A percentile compares a stretch with the other conserved stretches of the same genome.
These are phyloP conservation scores for Pachyramphus minor DNA, from an alignment of 2,113 vertebrate species.

Conservation along the genomic window DNA sequence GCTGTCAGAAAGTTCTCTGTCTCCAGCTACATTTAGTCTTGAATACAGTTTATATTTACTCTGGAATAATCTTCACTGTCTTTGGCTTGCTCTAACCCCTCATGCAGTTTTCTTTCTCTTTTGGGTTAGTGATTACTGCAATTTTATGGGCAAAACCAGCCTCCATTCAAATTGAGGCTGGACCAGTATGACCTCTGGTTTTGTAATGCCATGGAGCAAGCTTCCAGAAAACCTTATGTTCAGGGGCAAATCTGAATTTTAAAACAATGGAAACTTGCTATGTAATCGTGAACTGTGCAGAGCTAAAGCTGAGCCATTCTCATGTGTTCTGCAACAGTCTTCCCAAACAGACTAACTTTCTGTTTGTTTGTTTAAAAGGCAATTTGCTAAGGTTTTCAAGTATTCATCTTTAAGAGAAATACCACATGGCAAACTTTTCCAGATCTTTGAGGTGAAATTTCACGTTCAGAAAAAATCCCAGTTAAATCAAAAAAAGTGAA, in stretches of 20 bases:
- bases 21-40: neutral
- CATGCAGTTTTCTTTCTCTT: neutral
- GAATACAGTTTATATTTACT: neutral
- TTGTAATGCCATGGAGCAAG: neutral
- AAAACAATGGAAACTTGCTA: neutral
- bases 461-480: neutral
- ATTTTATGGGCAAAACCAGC: neutral
- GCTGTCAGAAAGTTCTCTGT: neutral
- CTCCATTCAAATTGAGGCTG: neutral
- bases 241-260: neutral
- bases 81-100: neutral
- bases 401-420: neutral
- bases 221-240: neutral
- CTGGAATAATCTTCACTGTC: neutral
- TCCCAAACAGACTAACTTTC: neutral
- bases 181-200: neutral
- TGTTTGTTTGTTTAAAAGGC: neutral
- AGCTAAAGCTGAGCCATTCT: neutral
- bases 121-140: neutral
- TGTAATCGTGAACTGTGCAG: neutral
- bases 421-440: neutral
- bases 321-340: neutral
- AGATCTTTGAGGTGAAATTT: neutral
- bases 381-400: neutral
- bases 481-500: neutral